Conservation (phyloP, 2,113 vertebrate genomes). For the Felis chaus region DNA sequence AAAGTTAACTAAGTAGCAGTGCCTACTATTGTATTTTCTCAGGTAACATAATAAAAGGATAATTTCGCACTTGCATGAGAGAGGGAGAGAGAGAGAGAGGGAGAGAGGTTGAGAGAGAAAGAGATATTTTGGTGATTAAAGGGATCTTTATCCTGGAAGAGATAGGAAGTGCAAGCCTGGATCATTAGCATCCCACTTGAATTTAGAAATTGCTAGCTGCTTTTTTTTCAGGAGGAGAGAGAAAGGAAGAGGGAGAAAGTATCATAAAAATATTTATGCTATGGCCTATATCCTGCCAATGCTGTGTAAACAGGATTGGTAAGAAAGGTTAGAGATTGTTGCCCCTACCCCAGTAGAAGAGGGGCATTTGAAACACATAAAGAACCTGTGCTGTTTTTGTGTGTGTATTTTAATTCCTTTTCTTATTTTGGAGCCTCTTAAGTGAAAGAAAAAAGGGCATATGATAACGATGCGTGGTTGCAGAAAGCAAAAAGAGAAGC, state of each 20-base stretch:
- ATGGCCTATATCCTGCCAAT: not conserved
- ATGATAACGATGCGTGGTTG: constrained; percentile 42
- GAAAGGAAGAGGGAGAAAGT: not conserved
- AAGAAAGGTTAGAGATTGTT: not conserved
- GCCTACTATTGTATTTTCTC: constrained; percentile 26
- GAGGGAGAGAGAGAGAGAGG: too few relatives aligned
- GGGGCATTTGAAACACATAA: not conserved
- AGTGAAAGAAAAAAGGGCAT: constrained; percentile 39
- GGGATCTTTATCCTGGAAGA: not conserved
- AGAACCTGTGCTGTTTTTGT: not conserved
- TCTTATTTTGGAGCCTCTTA: constrained; percentile 41
- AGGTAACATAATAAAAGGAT: not conserved
- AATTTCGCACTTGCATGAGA: not conserved
- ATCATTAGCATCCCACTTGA: constrained; percentile 2
- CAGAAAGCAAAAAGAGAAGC: constrained; percentile 31
- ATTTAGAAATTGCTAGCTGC: not conserved
- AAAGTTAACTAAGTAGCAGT: constrained; percentile 15
- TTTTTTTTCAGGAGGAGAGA: constrained; percentile 2
- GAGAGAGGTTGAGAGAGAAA: too few relatives aligned
- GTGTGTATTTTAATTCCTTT: constrained; percentile 37
- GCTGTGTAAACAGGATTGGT: not conserved
- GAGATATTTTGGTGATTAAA: not conserved
- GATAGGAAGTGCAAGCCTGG: not conserved
- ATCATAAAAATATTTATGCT: not conserved
- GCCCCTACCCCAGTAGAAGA: not conserved